These are phyloP conservation scores for Odiellus spinosus DNA, from an alignment of 2,888 invertebrate species.

Conservation along the genomic window DNA sequence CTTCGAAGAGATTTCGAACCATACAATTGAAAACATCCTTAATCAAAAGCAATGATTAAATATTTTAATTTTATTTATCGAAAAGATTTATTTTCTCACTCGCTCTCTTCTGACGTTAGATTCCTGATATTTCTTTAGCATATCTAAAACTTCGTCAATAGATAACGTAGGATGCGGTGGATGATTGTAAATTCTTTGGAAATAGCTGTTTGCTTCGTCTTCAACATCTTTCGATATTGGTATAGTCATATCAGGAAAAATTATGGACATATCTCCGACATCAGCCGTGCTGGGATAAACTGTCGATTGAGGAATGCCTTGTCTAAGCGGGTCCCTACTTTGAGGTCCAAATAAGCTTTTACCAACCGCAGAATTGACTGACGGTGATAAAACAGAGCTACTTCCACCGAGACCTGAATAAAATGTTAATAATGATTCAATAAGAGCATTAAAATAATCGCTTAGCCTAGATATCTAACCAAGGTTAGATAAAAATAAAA, in stretches of 20 bases:
- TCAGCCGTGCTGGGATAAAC: no score
- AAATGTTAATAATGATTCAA: not conserved
- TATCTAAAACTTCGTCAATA: slow-evolving; percentile 88
- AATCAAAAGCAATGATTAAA: not conserved
- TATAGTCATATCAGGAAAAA: slow-evolving; percentile 61
- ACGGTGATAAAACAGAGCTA: slow-evolving; percentile 9
- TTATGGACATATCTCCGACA: slow-evolving; percentile 37
- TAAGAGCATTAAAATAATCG: not conserved
- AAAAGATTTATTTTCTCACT: slow-evolving; percentile 27
- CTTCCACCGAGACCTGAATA: slow-evolving; percentile 1
- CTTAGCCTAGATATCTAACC: no score
- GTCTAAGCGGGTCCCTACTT: not conserved
- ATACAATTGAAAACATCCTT: slow-evolving; percentile 76
- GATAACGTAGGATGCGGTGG: slow-evolving; percentile 52
- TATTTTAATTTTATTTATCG: not conserved
- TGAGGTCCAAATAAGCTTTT: not conserved
- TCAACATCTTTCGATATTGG: slow-evolving; percentile 84
- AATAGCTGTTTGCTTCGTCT: slow-evolving; percentile 96
- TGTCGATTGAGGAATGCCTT: not conserved
- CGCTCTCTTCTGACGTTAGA: slow-evolving; percentile 71
- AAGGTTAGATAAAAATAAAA: not conserved
- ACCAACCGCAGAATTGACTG: slow-evolving; percentile 2
- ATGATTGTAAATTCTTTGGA: slow-evolving; percentile 87
- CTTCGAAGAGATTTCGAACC: slow-evolving; percentile 92
- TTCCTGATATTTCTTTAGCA: slow-evolving; percentile 88